Percentiles rank a stretch among this genome's conserved stretches.
These are phyloP conservation scores for Megalops atlanticus DNA, from an alignment of 2,113 vertebrate species.

Conservation along the genomic window DNA sequence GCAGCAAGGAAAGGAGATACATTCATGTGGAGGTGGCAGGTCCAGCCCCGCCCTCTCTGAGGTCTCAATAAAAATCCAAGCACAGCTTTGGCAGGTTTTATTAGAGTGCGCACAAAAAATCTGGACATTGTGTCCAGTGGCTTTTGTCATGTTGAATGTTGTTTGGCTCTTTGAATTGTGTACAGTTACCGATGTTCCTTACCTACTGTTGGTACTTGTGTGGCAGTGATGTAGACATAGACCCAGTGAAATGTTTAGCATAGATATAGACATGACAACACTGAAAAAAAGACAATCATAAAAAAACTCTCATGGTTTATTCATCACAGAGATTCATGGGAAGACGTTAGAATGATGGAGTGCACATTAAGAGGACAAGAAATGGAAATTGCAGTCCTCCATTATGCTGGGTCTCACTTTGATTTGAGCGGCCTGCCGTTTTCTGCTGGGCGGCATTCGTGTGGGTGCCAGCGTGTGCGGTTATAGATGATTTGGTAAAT, in stretches of 20 bases:
- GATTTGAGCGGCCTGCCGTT: background rate
- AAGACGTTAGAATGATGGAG: background rate
- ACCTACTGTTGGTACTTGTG: background rate
- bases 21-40: background rate
- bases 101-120: no score
- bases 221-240: background rate
- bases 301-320: constrained; percentile 34
- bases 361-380: background rate
- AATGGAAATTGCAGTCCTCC: background rate
- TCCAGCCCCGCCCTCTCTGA: background rate
- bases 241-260: background rate
- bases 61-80: background rate
- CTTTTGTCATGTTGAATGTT: background rate
- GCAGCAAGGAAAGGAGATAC: background rate
- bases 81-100: no score
- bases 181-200: background rate
- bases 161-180: background rate
- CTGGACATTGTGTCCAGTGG: background rate
- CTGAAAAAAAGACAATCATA: no score
- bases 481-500: background rate
- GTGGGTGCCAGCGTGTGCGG: background rate
- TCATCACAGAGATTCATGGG: background rate
- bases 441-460: background rate
- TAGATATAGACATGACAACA: no score
- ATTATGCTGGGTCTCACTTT: background rate